Evolutionary conservation across 2,888 invertebrate species (phyloP).

Genomic region (Urechis unicinctus): DNA sequence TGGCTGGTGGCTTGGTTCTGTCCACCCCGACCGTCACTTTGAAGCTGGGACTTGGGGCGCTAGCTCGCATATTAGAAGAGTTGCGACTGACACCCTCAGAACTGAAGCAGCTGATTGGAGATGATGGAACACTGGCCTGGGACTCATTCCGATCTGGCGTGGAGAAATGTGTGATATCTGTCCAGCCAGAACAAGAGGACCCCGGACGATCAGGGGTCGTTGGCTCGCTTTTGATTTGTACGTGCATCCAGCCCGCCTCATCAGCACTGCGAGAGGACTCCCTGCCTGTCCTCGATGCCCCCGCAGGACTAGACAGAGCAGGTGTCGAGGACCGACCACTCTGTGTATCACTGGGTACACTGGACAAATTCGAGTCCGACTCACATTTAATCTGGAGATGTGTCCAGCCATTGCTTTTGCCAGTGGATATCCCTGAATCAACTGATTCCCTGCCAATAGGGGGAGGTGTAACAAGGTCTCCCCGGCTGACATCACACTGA

Average conservation of each 20-base stretch:
- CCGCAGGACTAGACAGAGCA: background rate
- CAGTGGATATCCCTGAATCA: no score
- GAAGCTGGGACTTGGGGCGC: background rate
- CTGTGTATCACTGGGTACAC: background rate
- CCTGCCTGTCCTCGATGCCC: background rate
- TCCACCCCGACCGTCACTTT: no score
- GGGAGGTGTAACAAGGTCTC: background rate
- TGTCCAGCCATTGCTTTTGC: no score
- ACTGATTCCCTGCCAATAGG: background rate
- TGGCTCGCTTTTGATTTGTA: slow-evolving; percentile 15
- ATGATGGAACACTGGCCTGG: background rate
- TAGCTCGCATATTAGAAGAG: background rate
- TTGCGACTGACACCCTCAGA: background rate
- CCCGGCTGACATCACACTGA: background rate
- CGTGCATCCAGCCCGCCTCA: slow-evolving; percentile 12
- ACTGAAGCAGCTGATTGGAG: background rate
- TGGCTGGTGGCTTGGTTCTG: no score
- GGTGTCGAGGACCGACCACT: background rate
- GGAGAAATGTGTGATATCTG: background rate
- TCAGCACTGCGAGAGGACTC: no score
- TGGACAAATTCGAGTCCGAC: no score
- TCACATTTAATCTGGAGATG: background rate
- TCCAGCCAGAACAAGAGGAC: slow-evolving; percentile 1
- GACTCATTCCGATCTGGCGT: slow-evolving; percentile 1
- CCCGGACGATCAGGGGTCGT: slow-evolving; percentile 1